phyloP scores from a whole-genome alignment of 2,113 vertebrate species.

The Suncus etruscus region DNA sequence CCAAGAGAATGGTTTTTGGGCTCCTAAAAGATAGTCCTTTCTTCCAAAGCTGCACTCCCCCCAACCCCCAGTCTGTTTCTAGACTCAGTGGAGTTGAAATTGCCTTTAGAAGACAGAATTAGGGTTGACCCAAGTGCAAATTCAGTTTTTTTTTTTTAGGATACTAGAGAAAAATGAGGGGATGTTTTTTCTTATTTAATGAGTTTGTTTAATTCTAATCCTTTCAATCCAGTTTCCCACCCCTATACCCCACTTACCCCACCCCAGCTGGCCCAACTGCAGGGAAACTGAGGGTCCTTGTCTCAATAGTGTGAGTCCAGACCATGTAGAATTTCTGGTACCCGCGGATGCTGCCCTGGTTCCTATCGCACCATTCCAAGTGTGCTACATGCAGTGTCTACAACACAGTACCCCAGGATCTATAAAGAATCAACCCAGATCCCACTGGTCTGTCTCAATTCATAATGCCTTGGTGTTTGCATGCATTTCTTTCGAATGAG shows the following conservation, averaged over 20 bases:
- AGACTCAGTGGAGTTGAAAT: background rate
- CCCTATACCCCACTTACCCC: background rate
- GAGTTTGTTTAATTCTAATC: background rate
- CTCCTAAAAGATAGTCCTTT: conserved; percentile 38
- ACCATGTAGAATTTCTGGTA: no score
- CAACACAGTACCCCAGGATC: background rate
- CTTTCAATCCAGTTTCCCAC: background rate
- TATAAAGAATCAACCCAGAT: background rate
- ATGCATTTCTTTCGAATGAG: background rate
- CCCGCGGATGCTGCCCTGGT: background rate
- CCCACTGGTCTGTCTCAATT: background rate
- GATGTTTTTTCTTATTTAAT: background rate
- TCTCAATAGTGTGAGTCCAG: no score
- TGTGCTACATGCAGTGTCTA: background rate
- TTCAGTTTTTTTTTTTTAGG: background rate
- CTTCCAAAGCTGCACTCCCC: background rate
- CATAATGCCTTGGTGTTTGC: background rate
- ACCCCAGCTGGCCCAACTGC: no score
- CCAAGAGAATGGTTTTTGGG: conserved; percentile 58
- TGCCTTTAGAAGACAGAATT: background rate
- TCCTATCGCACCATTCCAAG: background rate
- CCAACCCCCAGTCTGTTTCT: background rate
- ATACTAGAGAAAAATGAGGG: no score
- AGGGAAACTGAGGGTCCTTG: no score
- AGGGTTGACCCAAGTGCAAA: background rate